Conservation (phyloP, 2,888 invertebrate genomes). For the Tineola bisselliella region DNA sequence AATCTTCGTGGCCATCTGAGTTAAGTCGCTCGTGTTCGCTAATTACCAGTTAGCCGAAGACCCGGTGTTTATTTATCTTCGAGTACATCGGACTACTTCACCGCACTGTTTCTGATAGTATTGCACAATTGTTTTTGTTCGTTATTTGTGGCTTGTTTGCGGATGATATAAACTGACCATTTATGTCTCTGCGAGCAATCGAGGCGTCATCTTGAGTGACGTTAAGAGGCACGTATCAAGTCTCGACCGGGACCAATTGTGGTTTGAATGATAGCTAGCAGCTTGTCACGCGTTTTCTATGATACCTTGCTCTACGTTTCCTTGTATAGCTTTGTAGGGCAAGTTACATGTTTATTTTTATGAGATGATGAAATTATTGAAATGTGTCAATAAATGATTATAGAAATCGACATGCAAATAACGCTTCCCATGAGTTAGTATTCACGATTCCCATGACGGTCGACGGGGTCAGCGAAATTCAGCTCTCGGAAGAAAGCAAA, state of each 20-base stretch:
- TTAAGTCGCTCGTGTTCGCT: conserved; percentile 5
- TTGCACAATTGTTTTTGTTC: conserved; percentile 37
- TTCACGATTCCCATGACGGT: conserved; percentile 33
- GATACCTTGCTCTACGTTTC: neutral
- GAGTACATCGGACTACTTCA: conserved; percentile 4
- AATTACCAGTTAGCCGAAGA: conserved; percentile 2
- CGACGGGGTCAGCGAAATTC: conserved; percentile 38
- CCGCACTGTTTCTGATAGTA: conserved; percentile 10
- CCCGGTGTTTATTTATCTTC: conserved; percentile 4
- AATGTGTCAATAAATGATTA: conserved; percentile 2
- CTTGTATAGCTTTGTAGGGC: neutral
- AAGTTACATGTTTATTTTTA: neutral
- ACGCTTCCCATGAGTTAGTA: conserved; percentile 35
- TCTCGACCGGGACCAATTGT: conserved; percentile 11
- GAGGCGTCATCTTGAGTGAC: conserved; percentile 33
- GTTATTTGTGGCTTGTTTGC: conserved; percentile 32
- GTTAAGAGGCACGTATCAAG: conserved; percentile 19
- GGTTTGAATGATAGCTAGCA: conserved; percentile 4
- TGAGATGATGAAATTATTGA: neutral
- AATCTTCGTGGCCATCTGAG: neutral
- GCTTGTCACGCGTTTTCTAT: conserved; percentile 11
- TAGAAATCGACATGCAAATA: conserved; percentile 36
- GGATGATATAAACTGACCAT: conserved; percentile 30
- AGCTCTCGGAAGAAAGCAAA: conserved; percentile 46
- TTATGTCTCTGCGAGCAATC: conserved; percentile 27